These are phyloP conservation scores for Thamnophis elegans DNA, from an alignment of 2,797 vertebrate species.

Conservation along the genomic window DNA sequence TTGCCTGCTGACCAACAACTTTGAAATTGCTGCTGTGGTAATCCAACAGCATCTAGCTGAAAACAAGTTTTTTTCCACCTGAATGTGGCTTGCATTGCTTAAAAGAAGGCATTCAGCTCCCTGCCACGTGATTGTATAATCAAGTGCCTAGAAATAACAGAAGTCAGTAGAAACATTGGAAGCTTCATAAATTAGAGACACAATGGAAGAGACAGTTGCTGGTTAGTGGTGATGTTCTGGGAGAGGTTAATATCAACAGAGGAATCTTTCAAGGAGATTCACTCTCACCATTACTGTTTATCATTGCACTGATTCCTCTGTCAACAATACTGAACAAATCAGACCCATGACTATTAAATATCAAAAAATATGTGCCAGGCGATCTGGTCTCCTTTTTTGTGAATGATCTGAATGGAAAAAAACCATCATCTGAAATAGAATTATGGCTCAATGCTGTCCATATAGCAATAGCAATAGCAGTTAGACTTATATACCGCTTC, in stretches of 20 bases:
- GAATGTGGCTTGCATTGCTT: not conserved
- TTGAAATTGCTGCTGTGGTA: not conserved
- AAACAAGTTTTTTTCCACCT: not conserved
- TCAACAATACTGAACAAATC: not conserved
- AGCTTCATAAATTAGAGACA: not conserved
- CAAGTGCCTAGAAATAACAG: not conserved
- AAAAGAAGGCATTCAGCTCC: not conserved
- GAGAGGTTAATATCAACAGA: not conserved
- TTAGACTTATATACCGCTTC: too few species aligned
- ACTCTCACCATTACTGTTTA: not conserved
- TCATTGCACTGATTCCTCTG: not conserved
- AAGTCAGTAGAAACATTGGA: not conserved
- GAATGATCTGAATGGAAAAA: not conserved
- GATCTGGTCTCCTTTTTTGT: not conserved
- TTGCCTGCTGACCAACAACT: not conserved
- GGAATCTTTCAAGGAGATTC: not conserved
- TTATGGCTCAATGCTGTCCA: not conserved
- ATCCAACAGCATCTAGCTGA: not conserved
- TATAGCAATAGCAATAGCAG: too few species aligned
- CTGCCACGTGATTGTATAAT: not conserved
- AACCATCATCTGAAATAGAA: not conserved
- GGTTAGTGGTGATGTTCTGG: not conserved
- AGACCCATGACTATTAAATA: not conserved
- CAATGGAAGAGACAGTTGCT: not conserved
- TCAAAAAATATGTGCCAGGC: not conserved